phyloP scores from a whole-genome alignment of 2,888 invertebrate species.

The Automeris io region DNA sequence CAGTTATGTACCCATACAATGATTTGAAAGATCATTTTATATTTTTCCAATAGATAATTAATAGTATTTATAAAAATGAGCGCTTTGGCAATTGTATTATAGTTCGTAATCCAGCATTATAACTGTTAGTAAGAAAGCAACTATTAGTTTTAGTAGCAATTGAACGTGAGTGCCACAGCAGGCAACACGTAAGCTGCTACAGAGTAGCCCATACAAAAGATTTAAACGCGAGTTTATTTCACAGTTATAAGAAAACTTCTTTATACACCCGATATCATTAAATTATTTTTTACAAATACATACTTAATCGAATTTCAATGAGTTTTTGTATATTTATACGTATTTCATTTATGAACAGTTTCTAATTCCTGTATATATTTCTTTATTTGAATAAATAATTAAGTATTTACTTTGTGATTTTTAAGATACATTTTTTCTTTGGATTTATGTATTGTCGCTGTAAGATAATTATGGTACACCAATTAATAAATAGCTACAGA shows the following conservation, averaged over 20 bases:
- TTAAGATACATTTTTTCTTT: too few species aligned
- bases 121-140: neutral
- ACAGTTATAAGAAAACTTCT: slow-evolving; percentile 13
- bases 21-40: slow-evolving; percentile 7
- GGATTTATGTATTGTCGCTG: too few species aligned
- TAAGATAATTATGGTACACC: too few species aligned
- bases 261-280: too few species aligned
- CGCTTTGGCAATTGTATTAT: neutral
- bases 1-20: slow-evolving; percentile 48
- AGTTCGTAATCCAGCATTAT: neutral
- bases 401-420: too few species aligned
- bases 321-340: too few species aligned
- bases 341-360: too few species aligned
- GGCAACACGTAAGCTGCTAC: slow-evolving; percentile 6
- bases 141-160: neutral
- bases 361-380: too few species aligned
- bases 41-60: slow-evolving; percentile 17
- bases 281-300: too few species aligned
- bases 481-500: too few species aligned
- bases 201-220: slow-evolving; percentile 46
- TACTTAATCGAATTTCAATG: too few species aligned
- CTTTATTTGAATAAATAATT: too few species aligned
- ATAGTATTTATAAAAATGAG: neutral
- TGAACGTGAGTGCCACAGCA: neutral
- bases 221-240: slow-evolving; percentile 43